Percentiles rank a stretch among this genome's conserved stretches.
phyloP scores from a whole-genome alignment of 2,113 vertebrate genomes.

The Zosterops lateralis region DNA sequence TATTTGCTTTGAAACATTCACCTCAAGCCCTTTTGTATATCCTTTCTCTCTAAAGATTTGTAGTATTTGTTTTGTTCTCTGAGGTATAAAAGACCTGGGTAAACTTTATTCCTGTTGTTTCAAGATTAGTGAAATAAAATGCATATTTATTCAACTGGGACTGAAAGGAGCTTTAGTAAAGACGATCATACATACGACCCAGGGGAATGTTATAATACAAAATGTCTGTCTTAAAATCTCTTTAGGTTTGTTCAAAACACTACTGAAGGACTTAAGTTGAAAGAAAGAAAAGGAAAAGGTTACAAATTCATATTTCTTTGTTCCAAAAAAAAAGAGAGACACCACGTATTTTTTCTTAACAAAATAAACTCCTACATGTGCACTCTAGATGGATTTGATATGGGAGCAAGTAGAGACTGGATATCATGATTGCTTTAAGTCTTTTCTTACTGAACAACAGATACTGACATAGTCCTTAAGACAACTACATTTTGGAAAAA shows the following conservation, averaged over 20 bases:
- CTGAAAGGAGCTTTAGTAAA: constrained; percentile 77
- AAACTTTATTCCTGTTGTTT: constrained; percentile 86
- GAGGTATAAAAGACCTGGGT: constrained; percentile 85
- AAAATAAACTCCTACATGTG: constrained; percentile 66
- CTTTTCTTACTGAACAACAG: neutral
- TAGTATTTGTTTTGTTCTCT: constrained; percentile 87
- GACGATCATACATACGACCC: constrained; percentile 72
- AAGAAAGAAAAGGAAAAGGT: neutral
- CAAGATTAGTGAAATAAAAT: constrained; percentile 86
- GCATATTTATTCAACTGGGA: constrained; percentile 83
- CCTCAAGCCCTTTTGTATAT: constrained; percentile 84
- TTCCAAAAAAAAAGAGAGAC: constrained; percentile 60
- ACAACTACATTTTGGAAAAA: neutral
- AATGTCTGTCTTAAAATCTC: constrained; percentile 80
- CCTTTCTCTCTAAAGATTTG: constrained; percentile 81
- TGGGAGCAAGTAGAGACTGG: neutral
- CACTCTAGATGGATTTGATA: constrained; percentile 42
- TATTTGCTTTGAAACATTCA: constrained; percentile 90
- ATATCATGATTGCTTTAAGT: neutral
- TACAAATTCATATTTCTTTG: constrained; percentile 70
- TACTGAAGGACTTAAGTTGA: constrained; percentile 73
- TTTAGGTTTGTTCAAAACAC: constrained; percentile 76
- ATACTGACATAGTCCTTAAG: neutral
- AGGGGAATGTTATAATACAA: constrained; percentile 72
- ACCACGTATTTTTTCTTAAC: constrained; percentile 60